A percentile compares a stretch with the other conserved stretches of the same genome.
Evolutionary conservation across 1,140 invertebrate species (phyloP).

Genomic region (Eriosoma lanigerum): DNA sequence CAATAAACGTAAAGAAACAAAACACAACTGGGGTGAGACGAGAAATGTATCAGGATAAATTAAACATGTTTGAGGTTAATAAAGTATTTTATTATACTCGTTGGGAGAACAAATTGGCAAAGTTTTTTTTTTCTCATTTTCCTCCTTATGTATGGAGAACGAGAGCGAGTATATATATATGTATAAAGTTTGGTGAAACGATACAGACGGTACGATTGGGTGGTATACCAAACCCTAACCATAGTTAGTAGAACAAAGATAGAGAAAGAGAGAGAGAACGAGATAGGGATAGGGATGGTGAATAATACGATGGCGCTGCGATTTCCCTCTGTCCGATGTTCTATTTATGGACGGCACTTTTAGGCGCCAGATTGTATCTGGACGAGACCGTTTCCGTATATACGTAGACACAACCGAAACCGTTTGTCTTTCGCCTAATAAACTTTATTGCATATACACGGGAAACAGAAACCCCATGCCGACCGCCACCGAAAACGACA

Average conservation of each 20-base stretch:
- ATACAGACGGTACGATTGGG: no score
- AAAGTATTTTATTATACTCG: constrained; percentile 48
- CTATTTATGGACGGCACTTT: constrained; percentile 42
- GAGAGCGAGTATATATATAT: background rate
- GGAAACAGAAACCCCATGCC: background rate
- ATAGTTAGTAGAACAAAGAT: no score
- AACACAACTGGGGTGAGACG: background rate
- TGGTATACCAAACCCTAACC: no score
- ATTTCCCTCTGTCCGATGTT: constrained; percentile 20
- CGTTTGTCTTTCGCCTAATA: constrained; percentile 42
- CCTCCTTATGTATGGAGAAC: constrained; percentile 7
- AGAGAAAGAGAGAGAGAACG: background rate
- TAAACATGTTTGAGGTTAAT: constrained; percentile 49
- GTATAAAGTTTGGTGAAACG: no score
- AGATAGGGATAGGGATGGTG: background rate
- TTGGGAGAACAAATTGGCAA: constrained; percentile 29
- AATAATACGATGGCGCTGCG: constrained; percentile 46
- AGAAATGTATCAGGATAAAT: background rate
- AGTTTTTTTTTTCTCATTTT: constrained; percentile 5
- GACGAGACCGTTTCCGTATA: background rate
- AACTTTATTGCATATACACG: background rate
- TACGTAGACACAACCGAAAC: background rate
- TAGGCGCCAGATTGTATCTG: constrained; percentile 50
- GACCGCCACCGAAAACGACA: background rate
- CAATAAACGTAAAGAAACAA: no score